phyloP scores from a whole-genome alignment of 2,888 invertebrate genomes.

The Drosophila pegasa region DNA sequence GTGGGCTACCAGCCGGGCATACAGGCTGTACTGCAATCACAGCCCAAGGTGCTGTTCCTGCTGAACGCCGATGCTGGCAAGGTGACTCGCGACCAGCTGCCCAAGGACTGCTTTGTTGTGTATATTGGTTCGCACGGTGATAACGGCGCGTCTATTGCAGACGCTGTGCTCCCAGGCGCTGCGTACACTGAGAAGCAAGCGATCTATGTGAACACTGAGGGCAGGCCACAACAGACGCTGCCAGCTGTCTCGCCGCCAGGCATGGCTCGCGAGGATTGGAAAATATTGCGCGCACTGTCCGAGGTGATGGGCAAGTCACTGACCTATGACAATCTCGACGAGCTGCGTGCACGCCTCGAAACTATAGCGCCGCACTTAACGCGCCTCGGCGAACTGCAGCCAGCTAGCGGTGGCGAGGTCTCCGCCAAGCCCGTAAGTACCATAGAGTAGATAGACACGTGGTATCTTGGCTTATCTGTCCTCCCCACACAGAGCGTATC shows the following conservation, averaged over 20 bases:
- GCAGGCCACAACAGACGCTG: slow-evolving; percentile 95
- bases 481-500: slow-evolving; percentile 82
- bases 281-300: slow-evolving; percentile 97
- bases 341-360: slow-evolving; percentile 92
- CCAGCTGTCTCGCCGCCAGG: slow-evolving; percentile 96
- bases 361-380: slow-evolving; percentile 96
- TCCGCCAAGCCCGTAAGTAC: slow-evolving; percentile 88
- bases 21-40: slow-evolving; percentile 87
- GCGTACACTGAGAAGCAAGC: slow-evolving; percentile 99
- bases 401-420: slow-evolving; percentile 93
- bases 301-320: slow-evolving; percentile 92
- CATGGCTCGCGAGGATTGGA: slow-evolving; percentile 98
- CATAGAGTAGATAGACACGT: background rate
- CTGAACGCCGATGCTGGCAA: slow-evolving; percentile 97
- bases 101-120: slow-evolving; percentile 93
- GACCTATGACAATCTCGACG: slow-evolving; percentile 94
- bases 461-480: background rate
- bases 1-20: slow-evolving; percentile 94
- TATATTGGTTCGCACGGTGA: slow-evolving; percentile 99
- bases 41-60: slow-evolving; percentile 93
- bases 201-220: slow-evolving; percentile 99
- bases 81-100: slow-evolving; percentile 91
- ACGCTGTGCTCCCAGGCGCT: slow-evolving; percentile 96
- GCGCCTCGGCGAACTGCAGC: slow-evolving; percentile 92
- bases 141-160: slow-evolving; percentile 95